Base-by-base conservation (phyloP, 1,140 invertebrate species). In the Drosophila tani region DNA sequence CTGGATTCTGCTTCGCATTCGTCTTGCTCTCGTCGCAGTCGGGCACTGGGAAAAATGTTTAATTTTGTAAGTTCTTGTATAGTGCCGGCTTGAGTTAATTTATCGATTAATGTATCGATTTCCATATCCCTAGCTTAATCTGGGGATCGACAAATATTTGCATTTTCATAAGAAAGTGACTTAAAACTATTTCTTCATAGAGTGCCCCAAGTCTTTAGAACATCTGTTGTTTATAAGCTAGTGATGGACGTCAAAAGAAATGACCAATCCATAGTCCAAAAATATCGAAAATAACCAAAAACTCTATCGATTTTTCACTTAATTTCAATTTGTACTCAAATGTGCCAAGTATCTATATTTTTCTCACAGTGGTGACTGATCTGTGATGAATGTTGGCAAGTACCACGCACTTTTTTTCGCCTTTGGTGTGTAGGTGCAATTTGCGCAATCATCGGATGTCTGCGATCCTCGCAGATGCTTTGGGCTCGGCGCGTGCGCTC, bases 351-450 rank as follows among this genome's bases (percentile, higher is more conserved):
- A 17, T 5, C 2, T 6, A 0, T 4, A 49, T 4, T 19, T 69
- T 45, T 70, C 14, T 19, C 29, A 0, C n/a, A 55, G 64, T 70
- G 49, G 0, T 7, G 8, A 24, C 79, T 88, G 84, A 90, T 81
- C 81, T 90, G 78, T 91, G 81, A 91, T 85, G 86, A 91, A 90
- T 82, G 82, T 51, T 81, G 78, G 66, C 66, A 88, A 88, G 82
- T 90, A 91, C 85, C 85, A 90, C 85, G 85, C 85, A 90, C 82
- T 90, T 85, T 88, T 68, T 75, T 53, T 51, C 58, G 51, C 47
- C 21, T 27, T 56, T 64, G 53, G 63, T 83, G 85, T 90, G 85
- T 90, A 90, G 85, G 85, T 90, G 85, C 85, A 90, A 90, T 91
- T 91, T 91, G 85, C 68, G 86, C 85, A 90, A 90, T 91, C 85